Evolutionary conservation across 2,113 vertebrate species (phyloP).

Genomic region (Crotalus horridus): DNA sequence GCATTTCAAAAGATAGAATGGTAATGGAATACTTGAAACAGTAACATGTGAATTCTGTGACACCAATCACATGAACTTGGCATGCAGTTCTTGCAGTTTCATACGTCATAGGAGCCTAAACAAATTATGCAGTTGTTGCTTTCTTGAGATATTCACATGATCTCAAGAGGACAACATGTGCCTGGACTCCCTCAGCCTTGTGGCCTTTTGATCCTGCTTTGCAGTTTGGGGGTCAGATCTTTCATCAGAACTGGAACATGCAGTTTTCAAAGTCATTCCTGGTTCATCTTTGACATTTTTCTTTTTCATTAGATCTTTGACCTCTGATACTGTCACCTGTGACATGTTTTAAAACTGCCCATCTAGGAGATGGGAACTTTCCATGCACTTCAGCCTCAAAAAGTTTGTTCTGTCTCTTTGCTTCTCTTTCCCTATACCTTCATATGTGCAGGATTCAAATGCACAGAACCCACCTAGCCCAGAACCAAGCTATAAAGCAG

Average conservation of each 20-base stretch:
- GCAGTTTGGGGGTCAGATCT: neutral
- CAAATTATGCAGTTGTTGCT: neutral
- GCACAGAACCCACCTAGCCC: neutral
- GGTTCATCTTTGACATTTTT: neutral
- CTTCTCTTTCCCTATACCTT: neutral
- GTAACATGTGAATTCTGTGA: neutral
- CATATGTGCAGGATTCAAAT: neutral
- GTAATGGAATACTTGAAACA: neutral
- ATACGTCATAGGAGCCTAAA: neutral
- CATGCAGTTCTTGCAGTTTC: neutral
- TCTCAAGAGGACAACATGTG: neutral
- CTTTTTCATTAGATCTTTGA: neutral
- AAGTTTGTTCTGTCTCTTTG: neutral
- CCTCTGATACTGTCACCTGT: neutral
- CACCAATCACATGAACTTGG: neutral
- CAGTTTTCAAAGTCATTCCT: neutral
- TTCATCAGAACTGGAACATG: neutral
- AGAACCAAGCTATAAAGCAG: neutral
- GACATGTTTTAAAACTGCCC: neutral
- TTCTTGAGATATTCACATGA: neutral
- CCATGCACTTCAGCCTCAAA: conserved; percentile 3
- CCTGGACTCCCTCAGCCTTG: neutral
- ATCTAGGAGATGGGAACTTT: neutral
- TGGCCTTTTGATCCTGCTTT: neutral
- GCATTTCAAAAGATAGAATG: neutral